Percentiles rank a stretch among this genome's conserved stretches.
phyloP scores from a whole-genome alignment of 2,797 vertebrate genomes.

The Psittacula echo region DNA sequence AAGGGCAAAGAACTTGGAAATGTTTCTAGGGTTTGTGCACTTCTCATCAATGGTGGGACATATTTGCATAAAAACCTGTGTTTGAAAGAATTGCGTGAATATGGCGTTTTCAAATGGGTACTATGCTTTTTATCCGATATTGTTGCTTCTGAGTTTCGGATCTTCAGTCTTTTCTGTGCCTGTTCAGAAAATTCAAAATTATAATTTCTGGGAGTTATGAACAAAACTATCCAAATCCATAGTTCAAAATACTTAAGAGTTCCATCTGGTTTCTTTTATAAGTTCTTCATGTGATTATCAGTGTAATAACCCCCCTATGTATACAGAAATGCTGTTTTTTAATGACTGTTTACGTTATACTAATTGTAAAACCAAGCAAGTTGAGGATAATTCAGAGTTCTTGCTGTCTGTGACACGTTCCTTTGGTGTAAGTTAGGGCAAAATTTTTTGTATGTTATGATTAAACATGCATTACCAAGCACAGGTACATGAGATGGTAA shows the following conservation, averaged over 20 bases:
- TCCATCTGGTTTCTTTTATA: neutral
- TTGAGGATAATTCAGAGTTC: neutral
- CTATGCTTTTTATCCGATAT: accelerated
- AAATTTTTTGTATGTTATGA: neutral
- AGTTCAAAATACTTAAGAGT: neutral
- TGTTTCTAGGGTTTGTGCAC: neutral
- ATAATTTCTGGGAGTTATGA: accelerated
- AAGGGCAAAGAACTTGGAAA: neutral
- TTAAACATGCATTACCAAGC: conserved; percentile 46
- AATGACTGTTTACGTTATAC: neutral
- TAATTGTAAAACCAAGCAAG: neutral
- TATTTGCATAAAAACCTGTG: neutral
- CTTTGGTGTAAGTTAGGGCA: neutral
- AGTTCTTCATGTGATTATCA: neutral
- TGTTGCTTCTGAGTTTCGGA: neutral
- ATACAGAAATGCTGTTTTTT: neutral
- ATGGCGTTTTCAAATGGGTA: neutral
- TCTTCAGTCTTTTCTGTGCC: neutral
- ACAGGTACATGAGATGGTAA: conserved; percentile 24
- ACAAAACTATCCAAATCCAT: neutral
- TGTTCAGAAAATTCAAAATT: neutral
- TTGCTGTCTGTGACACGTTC: neutral
- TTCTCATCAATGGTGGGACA: neutral
- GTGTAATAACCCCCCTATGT: neutral
- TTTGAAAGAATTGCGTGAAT: accelerated